These are phyloP conservation scores for Drosophila biarmipes DNA, from an alignment of 1,140 invertebrate species.

Conservation along the genomic window DNA sequence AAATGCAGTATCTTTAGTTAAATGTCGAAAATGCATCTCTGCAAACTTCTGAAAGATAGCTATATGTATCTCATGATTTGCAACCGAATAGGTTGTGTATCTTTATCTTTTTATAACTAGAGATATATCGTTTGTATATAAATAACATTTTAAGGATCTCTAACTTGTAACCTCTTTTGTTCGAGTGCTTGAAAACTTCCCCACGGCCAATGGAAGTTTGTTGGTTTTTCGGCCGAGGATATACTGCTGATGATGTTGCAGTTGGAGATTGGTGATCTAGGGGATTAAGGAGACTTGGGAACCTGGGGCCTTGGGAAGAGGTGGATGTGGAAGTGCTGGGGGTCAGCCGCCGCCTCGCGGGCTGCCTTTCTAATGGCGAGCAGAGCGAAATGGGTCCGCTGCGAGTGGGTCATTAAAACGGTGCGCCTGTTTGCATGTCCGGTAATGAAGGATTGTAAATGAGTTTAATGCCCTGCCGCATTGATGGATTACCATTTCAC, in stretches of 20 bases:
- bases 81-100: no score
- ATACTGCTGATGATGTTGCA: slow-evolving; percentile 43
- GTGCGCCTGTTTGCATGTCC: slow-evolving; percentile 32
- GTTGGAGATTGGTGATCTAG: slow-evolving; percentile 26
- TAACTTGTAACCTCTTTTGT: not conserved
- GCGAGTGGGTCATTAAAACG: slow-evolving; percentile 62
- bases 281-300: not conserved
- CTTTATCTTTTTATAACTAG: no score
- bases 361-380: slow-evolving; percentile 75
- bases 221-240: slow-evolving; percentile 34
- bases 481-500: slow-evolving; percentile 61
- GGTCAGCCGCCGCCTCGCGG: slow-evolving; percentile 75
- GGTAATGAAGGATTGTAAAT: slow-evolving; percentile 79
- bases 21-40: no score
- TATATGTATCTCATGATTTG: no score
- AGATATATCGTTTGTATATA: no score
- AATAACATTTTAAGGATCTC: no score
- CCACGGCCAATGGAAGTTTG: slow-evolving; percentile 23
- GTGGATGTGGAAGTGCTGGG: slow-evolving; percentile 57
- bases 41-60: no score
- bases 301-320: not conserved
- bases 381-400: slow-evolving; percentile 54
- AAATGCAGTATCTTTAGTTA: no score
- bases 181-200: slow-evolving; percentile 7
- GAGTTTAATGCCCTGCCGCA: slow-evolving; percentile 61